A percentile compares a stretch with the other conserved stretches of the same genome.
These are phyloP conservation scores for Amphiprion percula DNA, from an alignment of 2,113 vertebrate genomes.

Conservation along the genomic window DNA sequence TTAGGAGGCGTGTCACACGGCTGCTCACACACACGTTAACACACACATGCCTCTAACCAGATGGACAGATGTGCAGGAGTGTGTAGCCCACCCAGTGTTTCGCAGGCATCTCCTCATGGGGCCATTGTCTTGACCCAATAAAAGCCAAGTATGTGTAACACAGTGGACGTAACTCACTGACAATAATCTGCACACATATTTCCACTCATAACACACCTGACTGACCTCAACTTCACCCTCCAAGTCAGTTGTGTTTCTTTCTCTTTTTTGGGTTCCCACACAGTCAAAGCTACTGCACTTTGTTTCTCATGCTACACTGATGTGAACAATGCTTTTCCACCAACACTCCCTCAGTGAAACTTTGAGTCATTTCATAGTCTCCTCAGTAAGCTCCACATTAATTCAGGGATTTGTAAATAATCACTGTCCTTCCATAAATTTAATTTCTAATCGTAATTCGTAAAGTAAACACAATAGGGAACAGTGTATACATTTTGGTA, in stretches of 20 bases:
- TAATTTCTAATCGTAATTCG: constrained; percentile 24
- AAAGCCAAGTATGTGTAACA: constrained; percentile 39
- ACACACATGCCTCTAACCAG: constrained; percentile 1
- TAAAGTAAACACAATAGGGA: constrained; percentile 14
- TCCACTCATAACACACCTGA: constrained; percentile 29
- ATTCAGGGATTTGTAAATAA: constrained; percentile 28
- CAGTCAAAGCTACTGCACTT: neutral
- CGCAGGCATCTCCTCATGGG: constrained; percentile 8
- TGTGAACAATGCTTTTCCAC: neutral
- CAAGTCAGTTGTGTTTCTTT: too few relatives aligned
- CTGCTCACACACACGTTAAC: constrained; percentile 12
- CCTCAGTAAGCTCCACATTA: constrained; percentile 1
- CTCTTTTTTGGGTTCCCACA: neutral
- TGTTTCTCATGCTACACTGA: neutral
- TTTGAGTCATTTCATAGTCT: neutral
- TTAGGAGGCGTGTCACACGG: constrained; percentile 46
- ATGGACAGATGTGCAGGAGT: neutral
- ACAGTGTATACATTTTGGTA: neutral
- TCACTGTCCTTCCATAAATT: constrained; percentile 28
- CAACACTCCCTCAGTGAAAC: neutral
- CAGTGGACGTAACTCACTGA: constrained; percentile 40
- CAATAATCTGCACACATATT: constrained; percentile 3
- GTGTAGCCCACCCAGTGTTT: constrained; percentile 17
- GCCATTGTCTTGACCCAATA: constrained; percentile 25
- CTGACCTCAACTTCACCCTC: constrained; percentile 7